These are phyloP conservation scores for Danio aesculapii DNA, from an alignment of 2,797 vertebrate genomes.

Conservation along the genomic window DNA sequence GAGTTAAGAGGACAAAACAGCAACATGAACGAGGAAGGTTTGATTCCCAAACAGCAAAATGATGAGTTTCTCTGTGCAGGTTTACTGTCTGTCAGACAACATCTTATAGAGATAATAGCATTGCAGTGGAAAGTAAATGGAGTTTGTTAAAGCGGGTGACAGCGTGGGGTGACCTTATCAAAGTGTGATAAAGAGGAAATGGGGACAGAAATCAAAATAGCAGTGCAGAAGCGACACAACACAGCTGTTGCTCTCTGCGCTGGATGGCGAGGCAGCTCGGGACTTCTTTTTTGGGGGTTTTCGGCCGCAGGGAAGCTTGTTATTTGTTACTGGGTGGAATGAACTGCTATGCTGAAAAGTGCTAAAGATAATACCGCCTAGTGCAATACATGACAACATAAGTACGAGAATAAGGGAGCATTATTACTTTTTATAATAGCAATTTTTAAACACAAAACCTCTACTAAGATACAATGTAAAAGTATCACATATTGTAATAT, in stretches of 20 bases:
- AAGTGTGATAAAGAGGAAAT: slow-evolving; percentile 86
- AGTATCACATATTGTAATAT: too few species aligned
- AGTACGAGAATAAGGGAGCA: neutral
- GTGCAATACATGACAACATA: slow-evolving; percentile 60
- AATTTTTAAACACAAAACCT: too few species aligned
- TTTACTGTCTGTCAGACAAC: slow-evolving; percentile 75
- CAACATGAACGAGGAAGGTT: slow-evolving; percentile 62
- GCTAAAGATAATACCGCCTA: slow-evolving; percentile 67
- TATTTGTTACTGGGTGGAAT: slow-evolving; percentile 53
- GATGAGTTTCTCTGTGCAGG: slow-evolving; percentile 73
- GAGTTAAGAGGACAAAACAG: slow-evolving; percentile 58
- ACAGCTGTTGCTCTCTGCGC: slow-evolving; percentile 65
- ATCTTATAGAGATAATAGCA: slow-evolving; percentile 83
- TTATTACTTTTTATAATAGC: neutral
- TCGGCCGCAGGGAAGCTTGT: neutral
- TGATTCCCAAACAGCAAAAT: slow-evolving; percentile 75
- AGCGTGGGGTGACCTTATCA: slow-evolving; percentile 85
- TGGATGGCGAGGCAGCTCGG: slow-evolving; percentile 29
- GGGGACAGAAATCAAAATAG: slow-evolving; percentile 83
- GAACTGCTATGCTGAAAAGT: slow-evolving; percentile 70
- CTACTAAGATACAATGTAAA: too few species aligned
- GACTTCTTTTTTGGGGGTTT: neutral
- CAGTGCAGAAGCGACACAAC: slow-evolving; percentile 66
- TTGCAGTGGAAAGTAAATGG: slow-evolving; percentile 80
- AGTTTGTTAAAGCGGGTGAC: slow-evolving; percentile 81